A percentile compares a stretch with the other conserved stretches of the same genome.
Conservation (phyloP, 2,888 invertebrate genomes). For the Eupithecia exiguata region DNA sequence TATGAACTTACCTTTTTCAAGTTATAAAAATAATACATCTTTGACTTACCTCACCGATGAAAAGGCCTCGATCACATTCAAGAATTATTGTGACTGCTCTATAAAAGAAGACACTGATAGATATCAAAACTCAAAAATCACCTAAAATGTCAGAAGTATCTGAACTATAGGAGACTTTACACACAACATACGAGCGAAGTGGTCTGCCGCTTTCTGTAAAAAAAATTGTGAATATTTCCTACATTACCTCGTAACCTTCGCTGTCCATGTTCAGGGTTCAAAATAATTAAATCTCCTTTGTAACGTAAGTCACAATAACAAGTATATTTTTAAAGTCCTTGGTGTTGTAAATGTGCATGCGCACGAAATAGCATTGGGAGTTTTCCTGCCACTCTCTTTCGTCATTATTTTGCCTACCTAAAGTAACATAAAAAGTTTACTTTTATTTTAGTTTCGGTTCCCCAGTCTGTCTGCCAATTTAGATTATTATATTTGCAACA, state of each 20-base stretch:
- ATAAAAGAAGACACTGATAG: not conserved
- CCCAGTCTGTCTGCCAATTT: not conserved
- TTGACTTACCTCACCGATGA: not conserved
- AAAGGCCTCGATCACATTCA: not conserved
- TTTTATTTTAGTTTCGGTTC: not conserved
- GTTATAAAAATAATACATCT: not conserved
- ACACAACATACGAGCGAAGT: constrained; percentile 11
- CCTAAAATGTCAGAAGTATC: constrained; percentile 11
- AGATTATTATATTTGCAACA: not conserved
- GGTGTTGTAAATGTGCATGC: constrained; percentile 8
- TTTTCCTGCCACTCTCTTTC: constrained; percentile 14
- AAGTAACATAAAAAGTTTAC: not conserved
- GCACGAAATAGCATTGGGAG: constrained; percentile 16
- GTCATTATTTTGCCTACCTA: not conserved
- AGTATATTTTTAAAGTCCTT: constrained; percentile 12
- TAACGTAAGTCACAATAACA: constrained; percentile 10
- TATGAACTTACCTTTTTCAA: not conserved
- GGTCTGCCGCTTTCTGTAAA: constrained; percentile 8
- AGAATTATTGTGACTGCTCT: not conserved
- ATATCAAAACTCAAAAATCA: not conserved
- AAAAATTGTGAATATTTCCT: constrained; percentile 9
- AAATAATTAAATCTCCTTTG: constrained; percentile 13
- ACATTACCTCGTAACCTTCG: constrained; percentile 6
- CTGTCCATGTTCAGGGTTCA: constrained; percentile 17
- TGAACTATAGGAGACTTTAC: constrained; percentile 13